Conservation (phyloP, 2,888 invertebrate genomes). For the Meiosimyza decipiens region DNA sequence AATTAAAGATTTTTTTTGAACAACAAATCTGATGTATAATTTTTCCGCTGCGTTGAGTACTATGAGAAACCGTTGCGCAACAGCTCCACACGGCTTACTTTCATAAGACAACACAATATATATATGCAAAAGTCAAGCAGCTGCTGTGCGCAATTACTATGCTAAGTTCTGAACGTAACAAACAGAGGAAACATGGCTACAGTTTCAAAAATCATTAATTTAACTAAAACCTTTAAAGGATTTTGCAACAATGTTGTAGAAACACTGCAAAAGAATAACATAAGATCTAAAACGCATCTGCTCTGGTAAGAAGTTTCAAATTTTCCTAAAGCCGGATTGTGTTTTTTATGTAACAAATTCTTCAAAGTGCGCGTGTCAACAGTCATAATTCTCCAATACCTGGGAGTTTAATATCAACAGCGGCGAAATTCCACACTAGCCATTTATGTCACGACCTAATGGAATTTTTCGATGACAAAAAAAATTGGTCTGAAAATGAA, state of each 20-base stretch:
- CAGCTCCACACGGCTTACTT: too few species aligned
- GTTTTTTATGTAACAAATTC: slow-evolving; percentile 44
- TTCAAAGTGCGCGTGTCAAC: background rate
- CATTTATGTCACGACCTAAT: slow-evolving; percentile 68
- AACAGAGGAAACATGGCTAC: background rate
- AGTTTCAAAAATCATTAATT: slow-evolving; percentile 52
- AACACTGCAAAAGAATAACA: slow-evolving; percentile 29
- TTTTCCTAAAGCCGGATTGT: background rate
- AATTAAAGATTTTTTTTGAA: too few species aligned
- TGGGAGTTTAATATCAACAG: background rate
- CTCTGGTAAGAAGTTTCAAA: slow-evolving; percentile 32
- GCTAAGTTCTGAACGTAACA: too few species aligned
- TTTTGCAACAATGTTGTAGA: slow-evolving; percentile 41
- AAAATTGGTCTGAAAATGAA: slow-evolving; percentile 83
- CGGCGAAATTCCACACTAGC: slow-evolving; percentile 37
- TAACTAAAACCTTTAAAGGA: slow-evolving; percentile 48
- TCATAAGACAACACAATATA: too few species aligned
- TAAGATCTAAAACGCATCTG: slow-evolving; percentile 9
- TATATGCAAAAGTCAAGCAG: too few species aligned
- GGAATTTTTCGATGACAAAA: slow-evolving; percentile 90
- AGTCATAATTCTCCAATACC: background rate
- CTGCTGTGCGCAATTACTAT: too few species aligned
- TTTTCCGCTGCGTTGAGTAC: too few species aligned
- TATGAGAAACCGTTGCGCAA: too few species aligned
- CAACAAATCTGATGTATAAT: too few species aligned